Base-by-base conservation (phyloP, 1,140 invertebrate species). In the Mycetomoellerius zeteki region DNA sequence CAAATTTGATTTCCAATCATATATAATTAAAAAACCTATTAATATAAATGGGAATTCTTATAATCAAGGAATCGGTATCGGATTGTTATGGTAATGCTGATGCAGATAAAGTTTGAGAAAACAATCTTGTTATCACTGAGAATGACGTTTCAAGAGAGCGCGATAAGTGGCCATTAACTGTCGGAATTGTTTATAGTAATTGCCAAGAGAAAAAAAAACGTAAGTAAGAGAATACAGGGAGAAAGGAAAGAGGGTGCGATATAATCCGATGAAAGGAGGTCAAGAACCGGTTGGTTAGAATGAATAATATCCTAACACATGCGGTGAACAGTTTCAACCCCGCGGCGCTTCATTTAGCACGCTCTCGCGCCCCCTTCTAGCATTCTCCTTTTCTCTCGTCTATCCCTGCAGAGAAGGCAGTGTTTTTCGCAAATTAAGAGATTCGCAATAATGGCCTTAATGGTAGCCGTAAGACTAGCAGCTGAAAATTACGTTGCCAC, bases 371-470 rank as follows among this genome's bases (percentile, higher is more conserved):
- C 75, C 50, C 37, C 21, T 27, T 47, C 72, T 24, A 24, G 6
- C 56, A 5, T 24, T 43, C 3, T 19, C 8, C 3, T 56, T n/a
- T 21, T 21, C 50, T 16, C 73, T 12, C 37, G 14, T 12, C 43
- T 14, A n/a, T n/a, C 27, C 65, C 8, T 33, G 33, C 52, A 27
- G 77, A 67, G 85, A 76, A 92, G 93, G 92, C 92, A 93, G 91
- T 93, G 92, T 94, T 94, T 94, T 92, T 93, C 87, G 92, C 92
- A 94, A 95, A 95, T 95, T 95, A 95, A 94, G 93, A 94, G 94
- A 95, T 95, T 93, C 89, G 92, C 92, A 92, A 95, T 94, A 94
- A 94, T 94, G 93, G 93, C 93, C 92, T 95, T 95, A 94, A 94
- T 94, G 92, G 91, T 88, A 50, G 88, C 89, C 89, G 88, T 91